phyloP scores from a whole-genome alignment of 2,113 vertebrate species.

The Hemiprocne comata region DNA sequence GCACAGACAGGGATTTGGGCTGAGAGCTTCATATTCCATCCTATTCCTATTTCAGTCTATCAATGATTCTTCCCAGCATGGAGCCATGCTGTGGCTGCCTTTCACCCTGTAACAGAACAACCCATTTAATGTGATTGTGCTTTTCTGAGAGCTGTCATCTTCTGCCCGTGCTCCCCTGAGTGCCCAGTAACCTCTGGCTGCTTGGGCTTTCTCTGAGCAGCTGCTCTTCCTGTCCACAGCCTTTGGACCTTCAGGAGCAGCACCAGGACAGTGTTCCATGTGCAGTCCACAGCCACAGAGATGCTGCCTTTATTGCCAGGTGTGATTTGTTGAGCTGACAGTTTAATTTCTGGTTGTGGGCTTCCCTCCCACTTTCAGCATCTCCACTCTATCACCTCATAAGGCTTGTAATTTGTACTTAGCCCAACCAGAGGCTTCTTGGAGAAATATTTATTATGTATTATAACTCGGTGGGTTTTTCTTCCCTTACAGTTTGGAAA shows the following conservation, averaged over 20 bases:
- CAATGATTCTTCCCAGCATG: background rate
- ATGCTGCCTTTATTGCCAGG: background rate
- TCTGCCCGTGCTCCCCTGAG: accelerated
- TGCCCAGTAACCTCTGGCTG: background rate
- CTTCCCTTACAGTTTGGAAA: background rate
- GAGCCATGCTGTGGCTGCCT: background rate
- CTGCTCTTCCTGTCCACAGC: background rate
- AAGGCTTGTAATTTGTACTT: background rate
- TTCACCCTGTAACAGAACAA: background rate
- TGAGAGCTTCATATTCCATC: background rate
- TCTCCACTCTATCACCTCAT: background rate
- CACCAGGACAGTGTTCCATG: accelerated
- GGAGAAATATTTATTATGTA: background rate
- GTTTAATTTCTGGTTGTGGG: background rate
- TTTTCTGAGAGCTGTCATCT: background rate
- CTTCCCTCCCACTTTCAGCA: background rate
- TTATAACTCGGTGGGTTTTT: background rate
- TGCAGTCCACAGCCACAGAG: background rate
- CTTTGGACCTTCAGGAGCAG: background rate
- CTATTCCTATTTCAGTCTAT: too few relatives aligned
- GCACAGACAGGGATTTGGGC: background rate
- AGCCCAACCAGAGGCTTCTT: background rate
- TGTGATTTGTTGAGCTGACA: background rate
- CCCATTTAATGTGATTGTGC: accelerated
- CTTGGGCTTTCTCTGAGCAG: background rate